Conservation (phyloP, 2,797 vertebrate genomes). For the Malurus splendens region DNA sequence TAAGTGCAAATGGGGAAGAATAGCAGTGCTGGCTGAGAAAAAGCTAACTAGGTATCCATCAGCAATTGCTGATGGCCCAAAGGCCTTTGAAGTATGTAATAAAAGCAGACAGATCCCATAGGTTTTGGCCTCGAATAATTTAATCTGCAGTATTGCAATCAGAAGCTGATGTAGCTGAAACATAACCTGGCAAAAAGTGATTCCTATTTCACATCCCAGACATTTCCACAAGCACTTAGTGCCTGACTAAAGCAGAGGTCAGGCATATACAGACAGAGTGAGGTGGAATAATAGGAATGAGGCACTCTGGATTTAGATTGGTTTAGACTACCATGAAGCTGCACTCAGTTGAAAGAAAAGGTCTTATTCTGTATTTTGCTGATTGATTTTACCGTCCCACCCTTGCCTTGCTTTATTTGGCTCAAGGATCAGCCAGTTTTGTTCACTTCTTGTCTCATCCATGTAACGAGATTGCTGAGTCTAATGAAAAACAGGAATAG, state of each 20-base stretch:
- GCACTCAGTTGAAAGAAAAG: not conserved
- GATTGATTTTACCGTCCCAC: not conserved
- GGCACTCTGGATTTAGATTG: not conserved
- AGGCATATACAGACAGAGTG: not conserved
- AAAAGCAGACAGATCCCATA: not conserved
- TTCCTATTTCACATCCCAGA: not conserved
- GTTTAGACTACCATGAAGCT: not conserved
- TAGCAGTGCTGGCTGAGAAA: not conserved
- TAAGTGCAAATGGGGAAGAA: not conserved
- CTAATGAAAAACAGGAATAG: not conserved
- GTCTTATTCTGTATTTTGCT: not conserved
- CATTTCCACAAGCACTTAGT: not conserved
- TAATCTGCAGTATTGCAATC: not conserved
- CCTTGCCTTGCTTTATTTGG: not conserved
- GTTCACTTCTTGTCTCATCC: not conserved
- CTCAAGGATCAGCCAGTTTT: not conserved
- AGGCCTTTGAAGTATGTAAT: not conserved
- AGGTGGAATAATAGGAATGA: not conserved
- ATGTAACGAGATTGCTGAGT: not conserved
- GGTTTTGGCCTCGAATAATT: not conserved
- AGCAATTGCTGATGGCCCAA: not conserved
- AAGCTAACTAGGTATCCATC: not conserved
- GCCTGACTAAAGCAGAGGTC: not conserved
- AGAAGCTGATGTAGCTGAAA: not conserved
- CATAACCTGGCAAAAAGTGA: not conserved